Percentiles rank a stretch among this genome's conserved stretches.
Conservation (phyloP, 1,140 invertebrate genomes). For the Dolichoris vasculosae region DNA sequence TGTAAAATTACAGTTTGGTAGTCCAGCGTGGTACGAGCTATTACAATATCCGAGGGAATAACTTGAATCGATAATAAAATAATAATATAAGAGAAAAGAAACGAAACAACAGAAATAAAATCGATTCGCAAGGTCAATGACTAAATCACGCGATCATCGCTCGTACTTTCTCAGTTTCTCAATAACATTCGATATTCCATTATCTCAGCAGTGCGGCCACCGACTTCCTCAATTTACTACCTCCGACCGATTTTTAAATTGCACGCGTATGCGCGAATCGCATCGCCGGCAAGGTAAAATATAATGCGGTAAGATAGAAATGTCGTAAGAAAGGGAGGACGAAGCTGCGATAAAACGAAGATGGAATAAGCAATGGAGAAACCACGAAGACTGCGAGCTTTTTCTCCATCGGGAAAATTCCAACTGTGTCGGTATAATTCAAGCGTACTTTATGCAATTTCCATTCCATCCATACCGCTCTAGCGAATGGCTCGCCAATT, state of each 20-base stretch:
- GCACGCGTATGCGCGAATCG: neutral
- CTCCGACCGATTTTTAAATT: neutral
- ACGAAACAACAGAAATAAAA: neutral
- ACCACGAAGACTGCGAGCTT: too few relatives aligned
- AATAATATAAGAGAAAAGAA: too few relatives aligned
- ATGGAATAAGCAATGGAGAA: too few relatives aligned
- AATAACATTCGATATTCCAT: slow-evolving; percentile 16
- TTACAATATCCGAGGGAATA: too few relatives aligned
- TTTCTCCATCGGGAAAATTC: slow-evolving; percentile 1
- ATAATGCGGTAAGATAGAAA: neutral
- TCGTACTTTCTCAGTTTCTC: neutral
- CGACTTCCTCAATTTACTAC: slow-evolving; percentile 23
- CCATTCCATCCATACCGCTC: neutral
- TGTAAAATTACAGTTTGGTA: too few relatives aligned
- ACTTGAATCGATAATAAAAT: too few relatives aligned
- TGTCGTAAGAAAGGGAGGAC: neutral
- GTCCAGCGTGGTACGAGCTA: too few relatives aligned
- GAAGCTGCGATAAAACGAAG: neutral
- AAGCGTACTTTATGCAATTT: slow-evolving; percentile 16
- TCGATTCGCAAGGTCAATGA: slow-evolving; percentile 3
- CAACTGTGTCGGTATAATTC: neutral
- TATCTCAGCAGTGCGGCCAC: neutral
- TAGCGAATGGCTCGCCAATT: neutral
- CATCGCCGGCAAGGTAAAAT: too few relatives aligned
- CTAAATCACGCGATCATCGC: slow-evolving; percentile 3